A percentile compares a stretch with the other conserved stretches of the same genome.
These are phyloP conservation scores for Drosophila santomea DNA, from an alignment of 1,140 invertebrate species.

Conservation along the genomic window DNA sequence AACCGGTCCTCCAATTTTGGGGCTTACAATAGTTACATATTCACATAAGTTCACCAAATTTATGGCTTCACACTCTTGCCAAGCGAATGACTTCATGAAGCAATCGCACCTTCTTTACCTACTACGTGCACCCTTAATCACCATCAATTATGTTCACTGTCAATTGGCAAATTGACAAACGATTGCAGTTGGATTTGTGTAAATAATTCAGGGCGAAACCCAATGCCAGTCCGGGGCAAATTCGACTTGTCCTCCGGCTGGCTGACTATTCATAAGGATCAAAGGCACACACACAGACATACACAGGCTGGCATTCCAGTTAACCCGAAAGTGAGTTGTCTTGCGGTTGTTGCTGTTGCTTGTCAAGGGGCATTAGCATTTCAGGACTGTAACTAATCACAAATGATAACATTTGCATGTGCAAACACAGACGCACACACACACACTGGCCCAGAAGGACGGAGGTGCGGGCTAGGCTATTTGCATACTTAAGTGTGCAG, in stretches of 20 bases:
- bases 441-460: constrained; percentile 3
- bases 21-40: too few species aligned
- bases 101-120: constrained; percentile 8
- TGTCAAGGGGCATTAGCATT: constrained; percentile 62
- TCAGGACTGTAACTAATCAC: constrained; percentile 79
- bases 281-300: constrained; percentile 5
- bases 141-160: constrained; percentile 62
- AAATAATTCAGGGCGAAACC: constrained; percentile 40
- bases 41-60: too few species aligned
- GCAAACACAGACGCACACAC: constrained; percentile 37
- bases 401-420: constrained; percentile 83
- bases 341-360: constrained; percentile 46
- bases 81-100: constrained; percentile 6
- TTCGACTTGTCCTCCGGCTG: constrained; percentile 17
- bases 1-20: too few species aligned
- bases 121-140: constrained; percentile 23
- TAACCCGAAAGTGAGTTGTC: constrained; percentile 54
- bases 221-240: constrained; percentile 20
- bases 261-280: constrained; percentile 40
- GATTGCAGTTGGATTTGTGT: constrained; percentile 53
- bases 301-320: constrained; percentile 3
- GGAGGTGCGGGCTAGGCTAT: constrained; percentile 39
- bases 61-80: not conserved
- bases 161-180: constrained; percentile 60
- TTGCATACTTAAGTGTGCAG: constrained; percentile 83